A percentile compares a stretch with the other conserved stretches of the same genome.
phyloP scores from a whole-genome alignment of 2,888 invertebrate genomes.

The Hirtodrosophila trivittata region DNA sequence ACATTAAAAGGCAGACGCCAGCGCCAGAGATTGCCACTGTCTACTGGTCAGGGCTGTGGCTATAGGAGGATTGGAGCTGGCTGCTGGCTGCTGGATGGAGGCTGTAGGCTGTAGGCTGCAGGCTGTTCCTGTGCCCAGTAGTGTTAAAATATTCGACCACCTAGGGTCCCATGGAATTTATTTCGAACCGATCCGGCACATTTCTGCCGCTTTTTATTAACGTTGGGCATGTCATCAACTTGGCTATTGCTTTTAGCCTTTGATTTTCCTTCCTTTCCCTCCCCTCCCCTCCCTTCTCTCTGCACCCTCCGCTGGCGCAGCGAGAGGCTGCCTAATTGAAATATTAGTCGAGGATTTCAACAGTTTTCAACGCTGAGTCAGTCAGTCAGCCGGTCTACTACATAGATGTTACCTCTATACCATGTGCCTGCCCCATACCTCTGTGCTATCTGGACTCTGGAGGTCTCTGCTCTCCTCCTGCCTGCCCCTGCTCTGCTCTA shows the following conservation, averaged over 20 bases:
- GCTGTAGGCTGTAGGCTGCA: neutral
- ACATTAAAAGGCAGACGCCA: conserved; percentile 81
- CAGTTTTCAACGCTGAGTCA: conserved; percentile 61
- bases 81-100: neutral
- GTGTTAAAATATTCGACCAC: conserved; percentile 81
- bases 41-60: conserved; percentile 21
- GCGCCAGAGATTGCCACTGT: conserved; percentile 74
- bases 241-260: conserved; percentile 50
- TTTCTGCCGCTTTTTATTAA: conserved; percentile 81
- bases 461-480: neutral
- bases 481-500: no score
- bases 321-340: conserved; percentile 65
- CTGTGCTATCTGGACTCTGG: no score
- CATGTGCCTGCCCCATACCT: neutral
- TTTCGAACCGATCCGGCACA: conserved; percentile 67
- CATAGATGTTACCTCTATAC: conserved; percentile 9
- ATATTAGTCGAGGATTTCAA: conserved; percentile 68
- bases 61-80: neutral
- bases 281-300: conserved; percentile 3
- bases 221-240: conserved; percentile 76
- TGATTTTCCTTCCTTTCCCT: conserved; percentile 13
- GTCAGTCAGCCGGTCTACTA: neutral
- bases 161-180: conserved; percentile 79
- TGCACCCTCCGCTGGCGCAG: neutral
- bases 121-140: conserved; percentile 65